These are phyloP conservation scores for Ellobium chinense DNA, from an alignment of 2,888 invertebrate genomes.

Conservation along the genomic window DNA sequence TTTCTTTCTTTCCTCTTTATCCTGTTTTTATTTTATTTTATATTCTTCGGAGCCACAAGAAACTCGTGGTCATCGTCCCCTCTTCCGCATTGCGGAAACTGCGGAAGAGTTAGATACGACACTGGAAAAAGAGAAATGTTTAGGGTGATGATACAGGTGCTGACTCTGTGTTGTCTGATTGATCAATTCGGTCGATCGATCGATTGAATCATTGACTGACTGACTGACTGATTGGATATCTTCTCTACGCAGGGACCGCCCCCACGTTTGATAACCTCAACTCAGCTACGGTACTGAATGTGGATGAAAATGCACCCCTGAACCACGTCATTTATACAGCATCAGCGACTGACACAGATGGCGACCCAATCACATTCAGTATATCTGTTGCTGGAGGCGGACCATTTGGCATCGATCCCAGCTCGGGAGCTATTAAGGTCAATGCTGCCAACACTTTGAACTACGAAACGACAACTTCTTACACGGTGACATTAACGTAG, in stretches of 20 bases:
- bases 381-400: neutral
- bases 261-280: slow-evolving; percentile 10
- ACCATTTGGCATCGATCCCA: neutral
- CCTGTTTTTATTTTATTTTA: no score
- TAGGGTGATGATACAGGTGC: no score
- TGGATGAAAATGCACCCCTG: slow-evolving; percentile 1
- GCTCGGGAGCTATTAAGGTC: neutral
- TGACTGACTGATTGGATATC: neutral
- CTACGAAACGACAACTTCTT: neutral
- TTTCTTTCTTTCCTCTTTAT: no score
- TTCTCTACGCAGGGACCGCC: neutral
- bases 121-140: no score
- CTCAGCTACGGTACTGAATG: neutral
- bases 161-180: no score
- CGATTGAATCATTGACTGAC: no score
- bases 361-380: neutral
- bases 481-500: neutral
- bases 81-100: no score
- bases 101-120: no score
- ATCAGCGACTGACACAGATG: neutral
- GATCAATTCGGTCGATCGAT: no score
- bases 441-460: neutral
- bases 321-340: neutral
- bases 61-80: no score
- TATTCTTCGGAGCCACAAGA: no score